Conservation (phyloP, 2,113 vertebrate species). For the Melanostigma gelatinosum region DNA sequence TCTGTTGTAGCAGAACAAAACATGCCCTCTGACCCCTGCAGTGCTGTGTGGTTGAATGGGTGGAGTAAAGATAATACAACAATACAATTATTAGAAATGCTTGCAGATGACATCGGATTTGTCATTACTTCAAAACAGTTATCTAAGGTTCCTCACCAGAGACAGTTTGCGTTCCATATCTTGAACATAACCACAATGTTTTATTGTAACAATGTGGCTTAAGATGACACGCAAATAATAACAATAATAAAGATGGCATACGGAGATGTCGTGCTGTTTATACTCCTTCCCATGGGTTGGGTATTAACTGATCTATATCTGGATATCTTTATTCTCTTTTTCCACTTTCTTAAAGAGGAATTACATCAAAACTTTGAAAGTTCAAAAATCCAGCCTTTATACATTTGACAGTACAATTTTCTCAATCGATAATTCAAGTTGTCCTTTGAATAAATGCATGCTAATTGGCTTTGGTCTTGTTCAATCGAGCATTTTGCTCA, state of each 20-base stretch:
- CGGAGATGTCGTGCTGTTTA: too few relatives aligned
- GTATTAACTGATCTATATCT: too few relatives aligned
- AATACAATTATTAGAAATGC: background rate
- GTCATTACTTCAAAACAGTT: background rate
- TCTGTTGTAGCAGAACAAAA: background rate
- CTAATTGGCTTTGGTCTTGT: too few relatives aligned
- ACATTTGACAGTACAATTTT: background rate
- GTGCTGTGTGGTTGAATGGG: background rate
- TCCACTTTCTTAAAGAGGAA: too few relatives aligned
- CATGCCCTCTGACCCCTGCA: background rate
- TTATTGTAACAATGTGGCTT: too few relatives aligned
- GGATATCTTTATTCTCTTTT: too few relatives aligned
- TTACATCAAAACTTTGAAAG: background rate
- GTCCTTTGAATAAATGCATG: background rate
- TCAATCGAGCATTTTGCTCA: background rate
- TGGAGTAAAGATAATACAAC: background rate
- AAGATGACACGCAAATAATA: too few relatives aligned
- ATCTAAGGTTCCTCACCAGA: background rate
- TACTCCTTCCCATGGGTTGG: too few relatives aligned
- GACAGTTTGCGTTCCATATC: too few relatives aligned
- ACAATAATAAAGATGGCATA: too few relatives aligned
- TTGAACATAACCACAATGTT: too few relatives aligned
- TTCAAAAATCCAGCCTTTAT: background rate
- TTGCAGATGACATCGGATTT: background rate
- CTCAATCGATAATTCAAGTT: background rate